Percentiles rank a stretch among this genome's conserved stretches.
These are phyloP conservation scores for Platypus cylindrus DNA, from an alignment of 2,888 invertebrate species.

Conservation along the genomic window DNA sequence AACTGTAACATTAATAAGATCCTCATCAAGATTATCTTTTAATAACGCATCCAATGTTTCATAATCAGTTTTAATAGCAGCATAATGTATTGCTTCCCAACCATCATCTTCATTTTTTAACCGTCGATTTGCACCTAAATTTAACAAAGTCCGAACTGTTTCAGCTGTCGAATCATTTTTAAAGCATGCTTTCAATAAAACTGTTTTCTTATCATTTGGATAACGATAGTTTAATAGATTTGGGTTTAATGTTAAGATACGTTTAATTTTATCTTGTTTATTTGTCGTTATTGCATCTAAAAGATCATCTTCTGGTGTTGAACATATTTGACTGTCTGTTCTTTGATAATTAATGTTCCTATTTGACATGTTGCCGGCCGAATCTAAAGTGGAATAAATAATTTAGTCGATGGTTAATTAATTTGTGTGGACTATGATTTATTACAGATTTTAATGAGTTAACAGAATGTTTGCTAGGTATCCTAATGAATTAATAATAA, in stretches of 20 bases:
- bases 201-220: constrained; percentile 40
- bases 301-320: constrained; percentile 30
- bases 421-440: too few relatives aligned
- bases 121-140: constrained; percentile 49
- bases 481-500: too few relatives aligned
- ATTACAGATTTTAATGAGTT: too few relatives aligned
- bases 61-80: constrained; percentile 39
- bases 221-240: constrained; percentile 44
- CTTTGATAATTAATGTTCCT: too few relatives aligned
- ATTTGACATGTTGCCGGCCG: constrained; percentile 1
- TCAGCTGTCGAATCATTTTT: constrained; percentile 42
- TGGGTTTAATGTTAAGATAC: constrained; percentile 37
- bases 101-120: constrained; percentile 37
- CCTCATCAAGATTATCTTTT: constrained; percentile 23
- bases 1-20: constrained; percentile 10
- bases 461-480: too few relatives aligned
- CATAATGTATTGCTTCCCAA: constrained; percentile 54
- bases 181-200: constrained; percentile 36
- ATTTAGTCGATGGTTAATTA: too few relatives aligned
- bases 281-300: constrained; percentile 41
- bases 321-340: constrained; percentile 19
- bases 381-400: too few relatives aligned
- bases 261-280: constrained; percentile 40
- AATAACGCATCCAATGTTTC: constrained; percentile 38
- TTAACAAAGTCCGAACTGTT: constrained; percentile 45